These are phyloP conservation scores for Polia nebulosa DNA, from an alignment of 2,888 invertebrate species.

Conservation along the genomic window DNA sequence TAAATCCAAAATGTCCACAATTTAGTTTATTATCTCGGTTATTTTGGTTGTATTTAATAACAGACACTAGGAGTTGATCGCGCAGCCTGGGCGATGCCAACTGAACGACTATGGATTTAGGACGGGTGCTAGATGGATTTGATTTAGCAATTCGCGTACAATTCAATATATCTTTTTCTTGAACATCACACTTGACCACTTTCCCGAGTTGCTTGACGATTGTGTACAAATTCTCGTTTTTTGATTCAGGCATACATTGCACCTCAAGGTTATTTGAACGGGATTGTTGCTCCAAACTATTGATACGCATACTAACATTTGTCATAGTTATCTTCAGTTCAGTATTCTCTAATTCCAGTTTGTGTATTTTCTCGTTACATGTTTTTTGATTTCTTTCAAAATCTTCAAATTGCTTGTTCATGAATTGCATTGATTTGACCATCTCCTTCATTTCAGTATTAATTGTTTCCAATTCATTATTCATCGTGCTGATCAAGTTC, in stretches of 20 bases:
- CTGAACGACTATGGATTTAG: background rate
- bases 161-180: background rate
- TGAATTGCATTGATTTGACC: background rate
- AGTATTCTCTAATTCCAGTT: background rate
- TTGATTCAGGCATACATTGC: background rate
- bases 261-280: background rate
- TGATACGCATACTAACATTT: background rate
- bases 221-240: background rate
- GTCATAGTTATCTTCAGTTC: background rate
- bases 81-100: background rate
- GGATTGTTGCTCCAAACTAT: background rate
- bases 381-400: background rate
- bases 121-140: background rate
- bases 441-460: background rate
- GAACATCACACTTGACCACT: background rate
- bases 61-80: background rate
- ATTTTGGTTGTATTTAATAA: too few relatives aligned
- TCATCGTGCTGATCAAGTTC: too few relatives aligned
- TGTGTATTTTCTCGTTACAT: background rate
- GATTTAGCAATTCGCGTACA: conserved; percentile 1
- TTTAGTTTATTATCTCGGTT: background rate
- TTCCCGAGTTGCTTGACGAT: background rate
- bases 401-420: background rate
- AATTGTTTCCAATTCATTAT: too few relatives aligned
- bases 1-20: background rate